Base-by-base conservation (phyloP, 1,140 invertebrate genomes). In the Hermetia illucens region DNA sequence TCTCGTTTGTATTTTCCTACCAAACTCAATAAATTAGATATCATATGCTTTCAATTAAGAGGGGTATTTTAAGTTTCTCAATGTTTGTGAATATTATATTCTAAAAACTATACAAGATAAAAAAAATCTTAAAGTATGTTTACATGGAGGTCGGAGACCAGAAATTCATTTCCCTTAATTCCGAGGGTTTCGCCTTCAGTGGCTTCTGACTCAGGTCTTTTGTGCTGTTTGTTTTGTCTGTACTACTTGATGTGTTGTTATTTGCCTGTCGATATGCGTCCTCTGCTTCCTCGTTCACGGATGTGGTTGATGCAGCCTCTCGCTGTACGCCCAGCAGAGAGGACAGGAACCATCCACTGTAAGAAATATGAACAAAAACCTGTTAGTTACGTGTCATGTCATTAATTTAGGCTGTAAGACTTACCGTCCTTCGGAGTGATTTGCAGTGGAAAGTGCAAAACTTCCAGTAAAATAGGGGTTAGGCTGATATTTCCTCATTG, bases 111-210 rank as follows among this genome's bases (percentile, higher is more conserved):
- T n/a, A n/a, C n/a, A n/a, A n/a, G n/a, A n/a, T n/a, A n/a, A n/a
- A n/a, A n/a, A n/a, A n/a, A n/a, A n/a, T n/a, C n/a, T n/a, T n/a
- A n/a, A n/a, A n/a, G n/a, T 27, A 32, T 32, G 19, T 49, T 67
- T 70, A 84, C 79, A 82, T 86, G 2, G 79, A 83, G 12, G 79
- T 82, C 0, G 79, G 79, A 8, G 79, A 82, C 77, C 78, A 82
- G 61, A 82, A 85, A 55, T 85, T 85, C 75, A 85, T 80, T 59
- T 84, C 81, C 38, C 80, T 57, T 9, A 82, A 58, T 54, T 82
- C 77, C 0, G 77, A 79, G 2, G 79, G 77, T 57, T 74, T 77
- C 0, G 75, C 70, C 46, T 69, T 65, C 6, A 39, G 13, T 4
- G 21, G 4, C 24, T 41, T 41, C 13, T 6, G 17, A 20, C 10